Percentiles rank a stretch among this genome's conserved stretches.
These are phyloP conservation scores for Nematopogon swammerdamellus DNA, from an alignment of 2,888 invertebrate genomes.

Conservation along the genomic window DNA sequence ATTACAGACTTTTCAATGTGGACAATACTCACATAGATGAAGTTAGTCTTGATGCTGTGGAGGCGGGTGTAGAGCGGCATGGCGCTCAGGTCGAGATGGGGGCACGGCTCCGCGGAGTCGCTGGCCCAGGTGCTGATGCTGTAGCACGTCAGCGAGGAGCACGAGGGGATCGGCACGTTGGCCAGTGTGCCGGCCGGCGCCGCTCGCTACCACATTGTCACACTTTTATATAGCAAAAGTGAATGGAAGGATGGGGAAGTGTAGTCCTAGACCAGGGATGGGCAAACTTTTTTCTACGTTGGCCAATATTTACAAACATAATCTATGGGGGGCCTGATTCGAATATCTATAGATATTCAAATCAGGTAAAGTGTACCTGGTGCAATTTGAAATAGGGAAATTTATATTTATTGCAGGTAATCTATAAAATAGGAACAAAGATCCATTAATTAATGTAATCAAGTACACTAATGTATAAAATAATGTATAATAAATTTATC, in stretches of 20 bases:
- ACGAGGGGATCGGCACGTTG: constrained; percentile 72
- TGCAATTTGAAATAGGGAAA: no score
- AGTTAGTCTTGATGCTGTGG: constrained; percentile 78
- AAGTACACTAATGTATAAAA: no score
- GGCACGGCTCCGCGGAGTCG: constrained; percentile 25
- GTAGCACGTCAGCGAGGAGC: constrained; percentile 69
- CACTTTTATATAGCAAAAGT: not conserved
- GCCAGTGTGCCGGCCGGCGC: constrained; percentile 70
- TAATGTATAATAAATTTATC: no score
- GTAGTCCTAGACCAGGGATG: not conserved
- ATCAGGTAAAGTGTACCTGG: no score
- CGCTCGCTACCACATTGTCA: constrained; percentile 49
- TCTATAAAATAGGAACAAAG: no score
- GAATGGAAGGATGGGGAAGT: no score
- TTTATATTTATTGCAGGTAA: no score
- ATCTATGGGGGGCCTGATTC: no score
- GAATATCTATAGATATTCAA: not conserved
- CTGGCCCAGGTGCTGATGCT: constrained; percentile 47
- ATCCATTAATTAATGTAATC: no score
- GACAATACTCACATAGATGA: constrained; percentile 82
- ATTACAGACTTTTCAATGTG: no score
- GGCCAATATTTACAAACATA: no score
- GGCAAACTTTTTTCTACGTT: no score
- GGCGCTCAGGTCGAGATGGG: constrained; percentile 57
- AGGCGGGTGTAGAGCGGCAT: constrained; percentile 74